Conservation (phyloP, 2,888 invertebrate genomes). For the Incurvaria masculella region DNA sequence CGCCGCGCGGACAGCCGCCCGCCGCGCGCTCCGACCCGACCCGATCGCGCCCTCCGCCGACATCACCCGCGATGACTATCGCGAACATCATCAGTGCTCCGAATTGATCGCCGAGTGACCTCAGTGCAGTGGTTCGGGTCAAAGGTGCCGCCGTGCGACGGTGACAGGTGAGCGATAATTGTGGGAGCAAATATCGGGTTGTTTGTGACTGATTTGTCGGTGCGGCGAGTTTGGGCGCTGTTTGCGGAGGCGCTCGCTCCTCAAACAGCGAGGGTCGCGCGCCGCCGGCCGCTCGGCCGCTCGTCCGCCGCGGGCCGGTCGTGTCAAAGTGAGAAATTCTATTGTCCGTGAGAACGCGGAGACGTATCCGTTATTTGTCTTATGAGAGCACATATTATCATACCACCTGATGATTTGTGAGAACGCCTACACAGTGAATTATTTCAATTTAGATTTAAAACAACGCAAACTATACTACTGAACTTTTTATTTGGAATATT, state of each 20-base stretch:
- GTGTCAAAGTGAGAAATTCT: background rate
- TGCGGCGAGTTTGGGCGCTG: background rate
- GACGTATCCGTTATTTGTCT: too few relatives aligned
- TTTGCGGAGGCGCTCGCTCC: conserved; percentile 6
- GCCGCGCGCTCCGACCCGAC: conserved; percentile 26
- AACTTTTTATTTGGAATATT: too few relatives aligned
- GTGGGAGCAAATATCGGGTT: conserved; percentile 39
- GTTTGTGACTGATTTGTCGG: conserved; percentile 25
- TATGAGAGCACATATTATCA: too few relatives aligned
- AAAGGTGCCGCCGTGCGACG: conserved; percentile 30
- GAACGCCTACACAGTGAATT: too few relatives aligned
- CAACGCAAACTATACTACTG: too few relatives aligned
- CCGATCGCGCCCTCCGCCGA: conserved; percentile 36
- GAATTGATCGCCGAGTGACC: too few relatives aligned
- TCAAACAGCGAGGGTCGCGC: conserved; percentile 30
- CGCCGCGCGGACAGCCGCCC: conserved; percentile 39
- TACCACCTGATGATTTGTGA: too few relatives aligned
- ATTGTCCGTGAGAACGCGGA: background rate
- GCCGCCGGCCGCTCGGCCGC: conserved; percentile 5
- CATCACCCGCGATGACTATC: too few relatives aligned
- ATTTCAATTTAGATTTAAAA: too few relatives aligned
- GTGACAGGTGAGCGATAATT: conserved; percentile 56
- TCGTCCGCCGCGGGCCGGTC: conserved; percentile 20
- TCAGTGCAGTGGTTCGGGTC: conserved; percentile 29
- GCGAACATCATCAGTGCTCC: too few relatives aligned